Evolutionary conservation across 2,113 vertebrate genomes (phyloP).

Genomic region (Dasypus novemcinctus): DNA sequence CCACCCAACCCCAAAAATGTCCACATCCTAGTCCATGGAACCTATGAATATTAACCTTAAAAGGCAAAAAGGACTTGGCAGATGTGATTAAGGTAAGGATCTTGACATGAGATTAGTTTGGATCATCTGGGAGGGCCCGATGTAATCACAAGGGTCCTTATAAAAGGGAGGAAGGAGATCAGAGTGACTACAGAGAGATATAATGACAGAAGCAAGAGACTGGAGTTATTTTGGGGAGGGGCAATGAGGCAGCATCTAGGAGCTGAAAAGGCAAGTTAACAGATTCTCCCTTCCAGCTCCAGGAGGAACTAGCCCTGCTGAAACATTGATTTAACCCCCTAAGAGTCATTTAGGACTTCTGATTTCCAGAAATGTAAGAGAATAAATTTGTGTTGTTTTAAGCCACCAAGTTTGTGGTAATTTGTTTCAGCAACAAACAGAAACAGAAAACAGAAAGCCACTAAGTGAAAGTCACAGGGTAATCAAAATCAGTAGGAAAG

Average conservation of each 20-base stretch:
- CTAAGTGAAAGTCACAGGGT: background rate
- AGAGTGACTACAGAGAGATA: background rate
- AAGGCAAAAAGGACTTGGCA: background rate
- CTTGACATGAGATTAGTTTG: background rate
- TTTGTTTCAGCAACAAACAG: background rate
- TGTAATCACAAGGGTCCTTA: background rate
- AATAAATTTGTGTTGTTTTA: background rate
- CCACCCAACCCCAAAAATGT: background rate
- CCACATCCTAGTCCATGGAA: background rate
- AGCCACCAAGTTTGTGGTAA: background rate
- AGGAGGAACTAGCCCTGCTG: background rate
- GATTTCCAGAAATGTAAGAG: background rate
- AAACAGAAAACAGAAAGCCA: background rate
- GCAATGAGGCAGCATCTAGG: background rate
- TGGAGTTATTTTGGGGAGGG: background rate
- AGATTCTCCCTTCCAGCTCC: background rate
- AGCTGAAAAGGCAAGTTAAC: background rate
- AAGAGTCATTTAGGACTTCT: background rate
- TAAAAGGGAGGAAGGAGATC: background rate
- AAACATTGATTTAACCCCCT: background rate
- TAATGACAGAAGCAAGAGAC: background rate
- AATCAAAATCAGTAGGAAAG: background rate
- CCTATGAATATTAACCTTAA: background rate
- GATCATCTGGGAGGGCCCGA: background rate
- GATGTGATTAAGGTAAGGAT: background rate